phyloP scores from a whole-genome alignment of 1,140 invertebrate species.

The Drosophila setifemur region DNA sequence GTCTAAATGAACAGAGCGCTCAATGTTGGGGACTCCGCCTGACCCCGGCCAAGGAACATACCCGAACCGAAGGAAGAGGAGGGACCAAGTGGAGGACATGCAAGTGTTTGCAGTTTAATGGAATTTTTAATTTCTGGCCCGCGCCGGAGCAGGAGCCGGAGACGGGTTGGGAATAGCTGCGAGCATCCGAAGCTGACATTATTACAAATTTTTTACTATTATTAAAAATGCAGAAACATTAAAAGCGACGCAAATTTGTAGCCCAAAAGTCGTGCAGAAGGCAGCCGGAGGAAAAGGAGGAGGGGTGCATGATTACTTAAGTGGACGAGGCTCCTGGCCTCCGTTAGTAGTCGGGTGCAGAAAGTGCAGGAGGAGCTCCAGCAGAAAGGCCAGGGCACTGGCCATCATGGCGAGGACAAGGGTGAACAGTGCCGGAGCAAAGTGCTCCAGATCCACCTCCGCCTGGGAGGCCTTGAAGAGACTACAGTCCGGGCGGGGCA shows the following conservation, averaged over 20 bases:
- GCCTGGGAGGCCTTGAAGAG: slow-evolving; percentile 41
- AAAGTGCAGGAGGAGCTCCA: slow-evolving; percentile 49
- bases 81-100: slow-evolving; percentile 19
- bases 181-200: slow-evolving; percentile 34
- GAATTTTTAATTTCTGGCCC: slow-evolving; percentile 68
- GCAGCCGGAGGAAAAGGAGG: no score
- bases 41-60: slow-evolving; percentile 7
- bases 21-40: slow-evolving; percentile 7
- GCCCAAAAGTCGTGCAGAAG: slow-evolving; percentile 25
- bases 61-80: neutral
- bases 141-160: slow-evolving; percentile 12
- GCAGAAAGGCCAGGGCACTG: slow-evolving; percentile 44
- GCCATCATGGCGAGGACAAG: slow-evolving; percentile 52
- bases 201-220: slow-evolving; percentile 61
- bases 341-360: slow-evolving; percentile 11
- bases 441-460: slow-evolving; percentile 70
- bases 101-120: slow-evolving; percentile 73
- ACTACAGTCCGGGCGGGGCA: slow-evolving; percentile 56
- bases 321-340: slow-evolving; percentile 17
- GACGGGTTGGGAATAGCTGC: slow-evolving; percentile 26
- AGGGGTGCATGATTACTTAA: slow-evolving; percentile 35
- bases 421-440: slow-evolving; percentile 62
- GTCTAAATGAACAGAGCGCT: slow-evolving; percentile 47
- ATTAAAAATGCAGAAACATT: slow-evolving; percentile 61
- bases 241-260: slow-evolving; percentile 43